phyloP scores from a whole-genome alignment of 2,797 vertebrate genomes.

The Alcedo quadribrachys region DNA sequence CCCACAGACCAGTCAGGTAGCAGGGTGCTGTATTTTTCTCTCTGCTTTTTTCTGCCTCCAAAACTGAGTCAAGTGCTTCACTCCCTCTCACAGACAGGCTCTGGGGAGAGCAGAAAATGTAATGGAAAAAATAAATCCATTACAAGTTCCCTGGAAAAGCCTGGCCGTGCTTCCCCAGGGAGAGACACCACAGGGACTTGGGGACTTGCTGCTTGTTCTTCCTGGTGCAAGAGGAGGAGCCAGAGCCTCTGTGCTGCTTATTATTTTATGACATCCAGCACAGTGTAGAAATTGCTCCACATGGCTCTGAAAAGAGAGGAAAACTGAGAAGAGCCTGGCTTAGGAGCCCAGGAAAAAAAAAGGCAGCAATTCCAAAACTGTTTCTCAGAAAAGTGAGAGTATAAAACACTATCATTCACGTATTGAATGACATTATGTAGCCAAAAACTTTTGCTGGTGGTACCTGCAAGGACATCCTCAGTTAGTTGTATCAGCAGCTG shows the following conservation, averaged over 20 bases:
- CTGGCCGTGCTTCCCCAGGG: neutral
- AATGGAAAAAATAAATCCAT: neutral
- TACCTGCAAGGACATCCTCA: neutral
- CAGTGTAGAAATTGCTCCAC: neutral
- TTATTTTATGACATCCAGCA: neutral
- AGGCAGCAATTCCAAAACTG: neutral
- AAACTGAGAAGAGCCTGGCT: neutral
- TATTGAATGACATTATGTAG: constrained; percentile 8
- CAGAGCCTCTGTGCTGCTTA: neutral
- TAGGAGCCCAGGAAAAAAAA: neutral
- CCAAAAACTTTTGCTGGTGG: neutral
- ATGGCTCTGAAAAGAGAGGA: neutral
- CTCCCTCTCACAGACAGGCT: neutral
- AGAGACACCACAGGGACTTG: neutral
- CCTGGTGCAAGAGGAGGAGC: neutral
- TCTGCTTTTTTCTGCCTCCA: neutral
- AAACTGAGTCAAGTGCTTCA: neutral
- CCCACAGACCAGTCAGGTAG: neutral
- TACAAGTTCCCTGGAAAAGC: neutral
- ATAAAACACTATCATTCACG: neutral
- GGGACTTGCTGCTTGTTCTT: neutral
- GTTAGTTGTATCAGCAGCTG: neutral
- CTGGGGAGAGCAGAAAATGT: neutral
- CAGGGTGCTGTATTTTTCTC: neutral
- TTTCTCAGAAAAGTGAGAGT: constrained; percentile 53